Percentiles rank a stretch among this genome's conserved stretches.
phyloP scores from a whole-genome alignment of 35 echinoderm and acorn worm species.

The Strongylocentrotus purpuratus region DNA sequence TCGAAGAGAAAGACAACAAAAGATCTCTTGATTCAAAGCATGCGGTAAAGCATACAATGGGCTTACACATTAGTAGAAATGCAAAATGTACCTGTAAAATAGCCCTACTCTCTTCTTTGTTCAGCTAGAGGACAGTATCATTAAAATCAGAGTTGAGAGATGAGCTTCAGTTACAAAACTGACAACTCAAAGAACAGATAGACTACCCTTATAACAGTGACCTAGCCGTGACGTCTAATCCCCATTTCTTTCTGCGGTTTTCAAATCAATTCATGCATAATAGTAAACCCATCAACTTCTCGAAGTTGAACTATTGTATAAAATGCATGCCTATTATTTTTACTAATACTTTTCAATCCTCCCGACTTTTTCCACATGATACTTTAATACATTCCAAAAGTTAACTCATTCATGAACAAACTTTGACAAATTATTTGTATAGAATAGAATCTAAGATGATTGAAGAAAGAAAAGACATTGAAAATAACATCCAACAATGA shows the following conservation, averaged over 20 bases:
- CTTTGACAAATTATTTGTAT: background rate
- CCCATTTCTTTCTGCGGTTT: background rate
- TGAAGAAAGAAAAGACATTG: background rate
- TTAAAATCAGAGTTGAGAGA: conserved; percentile 4
- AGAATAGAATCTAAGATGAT: background rate
- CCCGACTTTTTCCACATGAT: too few species aligned
- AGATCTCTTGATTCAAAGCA: background rate
- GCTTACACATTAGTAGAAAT: background rate
- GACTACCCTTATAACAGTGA: background rate
- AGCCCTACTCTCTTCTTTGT: background rate
- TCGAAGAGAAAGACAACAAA: background rate
- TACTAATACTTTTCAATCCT: too few species aligned
- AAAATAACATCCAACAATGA: background rate
- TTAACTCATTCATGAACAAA: background rate
- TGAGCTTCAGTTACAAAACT: background rate
- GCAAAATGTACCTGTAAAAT: background rate
- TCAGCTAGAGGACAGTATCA: background rate
- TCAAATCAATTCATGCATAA: background rate
- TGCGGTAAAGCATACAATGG: background rate
- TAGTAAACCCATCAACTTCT: background rate
- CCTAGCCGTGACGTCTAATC: background rate
- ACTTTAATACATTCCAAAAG: too few species aligned
- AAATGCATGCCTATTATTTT: background rate
- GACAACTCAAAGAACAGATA: background rate
- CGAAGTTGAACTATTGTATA: background rate